These are phyloP conservation scores for Apamea sordens DNA, from an alignment of 2,888 invertebrate genomes.

Conservation along the genomic window DNA sequence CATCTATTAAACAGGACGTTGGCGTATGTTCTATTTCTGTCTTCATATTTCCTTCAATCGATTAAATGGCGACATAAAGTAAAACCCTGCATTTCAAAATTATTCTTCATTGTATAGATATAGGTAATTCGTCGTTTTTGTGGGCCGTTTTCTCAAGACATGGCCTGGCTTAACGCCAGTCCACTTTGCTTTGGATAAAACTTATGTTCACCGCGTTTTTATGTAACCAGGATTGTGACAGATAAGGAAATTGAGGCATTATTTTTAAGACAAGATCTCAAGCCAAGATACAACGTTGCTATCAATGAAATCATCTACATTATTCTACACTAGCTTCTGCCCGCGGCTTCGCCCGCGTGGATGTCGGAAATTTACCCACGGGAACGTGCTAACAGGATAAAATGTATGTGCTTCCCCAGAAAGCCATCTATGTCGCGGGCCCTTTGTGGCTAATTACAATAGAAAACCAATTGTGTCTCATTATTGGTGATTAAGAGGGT, in stretches of 20 bases:
- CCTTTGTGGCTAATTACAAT: too few species aligned
- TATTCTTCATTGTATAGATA: constrained; percentile 9
- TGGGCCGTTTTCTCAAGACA: constrained; percentile 3
- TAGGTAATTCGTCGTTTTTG: constrained; percentile 4
- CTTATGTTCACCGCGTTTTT: constrained; percentile 10
- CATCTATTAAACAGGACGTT: constrained; percentile 14
- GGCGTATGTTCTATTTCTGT: constrained; percentile 37
- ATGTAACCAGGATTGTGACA: not conserved
- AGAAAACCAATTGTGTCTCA: too few species aligned
- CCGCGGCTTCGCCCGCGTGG: too few species aligned
- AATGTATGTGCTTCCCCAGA: too few species aligned
- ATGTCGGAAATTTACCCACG: too few species aligned
- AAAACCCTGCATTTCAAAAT: constrained; percentile 25
- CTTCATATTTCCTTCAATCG: constrained; percentile 30
- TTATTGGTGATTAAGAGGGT: too few species aligned
- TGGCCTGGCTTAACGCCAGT: constrained; percentile 8
- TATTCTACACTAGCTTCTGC: too few species aligned
- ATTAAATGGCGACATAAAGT: constrained; percentile 14
- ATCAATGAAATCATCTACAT: constrained; percentile 14
- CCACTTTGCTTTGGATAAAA: constrained; percentile 33
- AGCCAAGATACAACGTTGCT: not conserved
- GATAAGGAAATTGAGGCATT: constrained; percentile 27
- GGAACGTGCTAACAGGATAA: too few species aligned
- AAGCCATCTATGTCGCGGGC: too few species aligned
- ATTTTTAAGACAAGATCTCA: constrained; percentile 5